phyloP scores from a whole-genome alignment of 2,113 vertebrate genomes.

The Protobothrops mucrosquamatus region DNA sequence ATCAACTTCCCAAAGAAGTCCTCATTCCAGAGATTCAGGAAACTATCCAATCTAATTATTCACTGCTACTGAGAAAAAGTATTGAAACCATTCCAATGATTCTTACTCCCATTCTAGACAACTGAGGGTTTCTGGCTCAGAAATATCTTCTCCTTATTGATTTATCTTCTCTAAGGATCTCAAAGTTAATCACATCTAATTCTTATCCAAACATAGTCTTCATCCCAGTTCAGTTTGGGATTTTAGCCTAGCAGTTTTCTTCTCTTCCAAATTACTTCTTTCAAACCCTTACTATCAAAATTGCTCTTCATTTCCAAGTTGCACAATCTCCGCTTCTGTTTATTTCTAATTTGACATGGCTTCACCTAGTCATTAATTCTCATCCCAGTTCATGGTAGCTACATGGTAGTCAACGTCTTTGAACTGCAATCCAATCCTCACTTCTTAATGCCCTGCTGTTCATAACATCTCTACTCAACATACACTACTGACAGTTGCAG shows the following conservation, averaged over 20 bases:
- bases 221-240: neutral
- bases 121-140: neutral
- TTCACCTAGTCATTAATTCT: neutral
- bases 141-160: neutral
- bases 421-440: neutral
- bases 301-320: neutral
- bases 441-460: neutral
- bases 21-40: neutral
- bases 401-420: neutral
- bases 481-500: neutral
- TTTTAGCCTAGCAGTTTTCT: neutral
- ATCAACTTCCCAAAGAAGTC: neutral
- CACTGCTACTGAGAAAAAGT: neutral
- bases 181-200: neutral
- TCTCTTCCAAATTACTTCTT: neutral
- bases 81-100: neutral
- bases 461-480: neutral
- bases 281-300: neutral
- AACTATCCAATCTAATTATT: neutral
- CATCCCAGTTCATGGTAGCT: neutral
- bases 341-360: neutral
- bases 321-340: neutral
- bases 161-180: neutral
- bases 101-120: neutral
- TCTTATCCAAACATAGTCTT: neutral